A percentile compares a stretch with the other conserved stretches of the same genome.
phyloP scores from a whole-genome alignment of 2,797 vertebrate species.

The Diglossa cyanea region DNA sequence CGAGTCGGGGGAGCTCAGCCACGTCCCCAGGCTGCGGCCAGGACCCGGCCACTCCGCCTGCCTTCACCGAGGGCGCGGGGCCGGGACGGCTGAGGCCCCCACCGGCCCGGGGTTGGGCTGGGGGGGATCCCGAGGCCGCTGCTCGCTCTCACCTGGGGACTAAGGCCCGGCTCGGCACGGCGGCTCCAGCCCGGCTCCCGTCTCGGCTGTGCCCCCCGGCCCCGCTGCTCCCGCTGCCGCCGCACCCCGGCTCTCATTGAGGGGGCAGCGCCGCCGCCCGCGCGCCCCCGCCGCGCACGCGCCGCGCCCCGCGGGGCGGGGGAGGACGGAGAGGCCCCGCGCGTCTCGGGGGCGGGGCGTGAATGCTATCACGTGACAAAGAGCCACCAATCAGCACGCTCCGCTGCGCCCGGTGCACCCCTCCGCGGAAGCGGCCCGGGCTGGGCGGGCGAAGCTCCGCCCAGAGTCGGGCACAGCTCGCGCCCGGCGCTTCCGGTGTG shows the following conservation, averaged over 20 bases:
- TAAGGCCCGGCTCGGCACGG: neutral
- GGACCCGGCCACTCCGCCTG: neutral
- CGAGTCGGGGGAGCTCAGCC: accelerated
- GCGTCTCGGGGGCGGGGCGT: neutral
- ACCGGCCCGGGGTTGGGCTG: accelerated
- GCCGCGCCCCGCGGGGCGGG: neutral
- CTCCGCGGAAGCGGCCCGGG: neutral
- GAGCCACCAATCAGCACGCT: neutral
- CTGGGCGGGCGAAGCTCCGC: neutral
- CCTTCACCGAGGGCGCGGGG: too few species aligned
- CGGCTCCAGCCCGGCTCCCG: neutral
- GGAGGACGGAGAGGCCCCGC: too few species aligned
- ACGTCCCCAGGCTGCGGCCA: neutral
- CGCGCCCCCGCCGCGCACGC: neutral
- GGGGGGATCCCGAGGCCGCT: too few species aligned
- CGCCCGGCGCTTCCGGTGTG: neutral
- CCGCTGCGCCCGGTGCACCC: accelerated
- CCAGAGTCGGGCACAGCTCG: neutral
- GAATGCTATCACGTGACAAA: accelerated
- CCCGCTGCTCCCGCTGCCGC: neutral
- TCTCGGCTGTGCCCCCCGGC: neutral
- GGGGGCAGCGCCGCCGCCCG: neutral
- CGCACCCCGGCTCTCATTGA: conserved; percentile 1
- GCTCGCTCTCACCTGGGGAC: neutral
- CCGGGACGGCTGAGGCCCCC: neutral